phyloP scores from a whole-genome alignment of 2,888 invertebrate species.

The Harpalus rubripes region DNA sequence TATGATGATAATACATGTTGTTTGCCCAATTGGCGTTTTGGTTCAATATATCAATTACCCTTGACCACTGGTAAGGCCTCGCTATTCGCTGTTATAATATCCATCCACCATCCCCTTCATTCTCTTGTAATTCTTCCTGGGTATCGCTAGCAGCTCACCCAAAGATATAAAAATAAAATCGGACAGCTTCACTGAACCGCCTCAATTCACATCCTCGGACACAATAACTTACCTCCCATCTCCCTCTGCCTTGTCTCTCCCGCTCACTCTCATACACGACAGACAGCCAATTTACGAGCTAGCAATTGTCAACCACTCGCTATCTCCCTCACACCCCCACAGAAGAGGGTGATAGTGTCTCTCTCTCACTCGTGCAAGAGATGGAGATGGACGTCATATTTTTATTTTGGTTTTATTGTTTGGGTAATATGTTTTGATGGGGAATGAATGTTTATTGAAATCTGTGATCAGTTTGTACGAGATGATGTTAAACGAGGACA shows the following conservation, averaged over 20 bases:
- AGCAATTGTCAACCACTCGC: constrained; percentile 60
- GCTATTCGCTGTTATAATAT: too few relatives aligned
- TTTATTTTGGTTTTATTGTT: constrained; percentile 51
- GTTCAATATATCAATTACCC: too few relatives aligned
- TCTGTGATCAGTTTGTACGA: background rate
- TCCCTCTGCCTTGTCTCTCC: constrained; percentile 25
- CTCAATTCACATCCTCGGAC: constrained; percentile 45
- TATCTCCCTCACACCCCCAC: constrained; percentile 33
- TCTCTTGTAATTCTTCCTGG: background rate
- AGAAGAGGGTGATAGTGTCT: background rate
- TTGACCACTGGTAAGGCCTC: background rate
- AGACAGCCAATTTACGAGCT: constrained; percentile 64
- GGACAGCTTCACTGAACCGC: constrained; percentile 47
- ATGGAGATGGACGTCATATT: constrained; percentile 41
- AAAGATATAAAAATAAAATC: constrained; percentile 53
- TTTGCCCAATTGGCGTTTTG: too few relatives aligned
- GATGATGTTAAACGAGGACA: constrained; percentile 4
- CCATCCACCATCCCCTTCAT: too few relatives aligned
- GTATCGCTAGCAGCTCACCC: background rate
- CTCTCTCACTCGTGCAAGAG: background rate
- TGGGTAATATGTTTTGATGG: constrained; percentile 49
- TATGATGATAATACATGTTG: too few relatives aligned
- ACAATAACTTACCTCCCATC: constrained; percentile 44
- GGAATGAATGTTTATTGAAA: constrained; percentile 51
- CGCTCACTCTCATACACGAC: constrained; percentile 39